Percentiles rank a stretch among this genome's conserved stretches.
phyloP scores from a whole-genome alignment of 2,888 invertebrate genomes.

The Protophormia terraenovae region DNA sequence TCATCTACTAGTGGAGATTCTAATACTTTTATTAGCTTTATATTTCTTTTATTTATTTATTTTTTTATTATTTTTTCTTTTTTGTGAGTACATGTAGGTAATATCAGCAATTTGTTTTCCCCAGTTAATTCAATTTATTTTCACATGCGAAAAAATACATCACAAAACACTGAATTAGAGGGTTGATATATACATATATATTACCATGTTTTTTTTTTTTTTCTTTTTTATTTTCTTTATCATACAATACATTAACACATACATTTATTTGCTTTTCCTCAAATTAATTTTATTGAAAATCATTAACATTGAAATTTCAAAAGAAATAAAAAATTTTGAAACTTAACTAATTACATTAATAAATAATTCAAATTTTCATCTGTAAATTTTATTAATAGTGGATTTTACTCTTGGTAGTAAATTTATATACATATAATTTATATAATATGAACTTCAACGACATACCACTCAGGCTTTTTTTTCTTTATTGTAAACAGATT shows the following conservation, averaged over 20 bases:
- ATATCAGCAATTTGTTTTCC: conserved; percentile 34
- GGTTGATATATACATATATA: background rate
- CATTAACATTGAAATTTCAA: conserved; percentile 5
- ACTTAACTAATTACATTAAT: background rate
- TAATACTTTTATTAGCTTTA: conserved; percentile 34
- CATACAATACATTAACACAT: too few species aligned
- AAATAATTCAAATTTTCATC: too few species aligned
- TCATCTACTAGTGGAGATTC: background rate
- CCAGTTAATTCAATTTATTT: conserved; percentile 48
- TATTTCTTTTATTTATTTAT: conserved; percentile 5
- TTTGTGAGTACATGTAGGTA: background rate
- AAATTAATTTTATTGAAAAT: background rate
- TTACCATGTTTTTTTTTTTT: conserved; percentile 9
- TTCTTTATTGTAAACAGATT: too few species aligned
- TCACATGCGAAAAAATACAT: background rate
- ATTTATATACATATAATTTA: too few species aligned
- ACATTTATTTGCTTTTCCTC: too few species aligned
- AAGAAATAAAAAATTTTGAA: too few species aligned
- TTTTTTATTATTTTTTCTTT: background rate
- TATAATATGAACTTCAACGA: too few species aligned
- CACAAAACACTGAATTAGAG: background rate
- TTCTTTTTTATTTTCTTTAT: too few species aligned
- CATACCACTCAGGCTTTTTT: too few species aligned
- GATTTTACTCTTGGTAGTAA: too few species aligned
- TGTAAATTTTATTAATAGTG: too few species aligned